These are phyloP conservation scores for Aurelia aurita DNA, from an alignment of 30 jellyfish, hydroid and myxozoan genomes.

Conservation along the genomic window DNA sequence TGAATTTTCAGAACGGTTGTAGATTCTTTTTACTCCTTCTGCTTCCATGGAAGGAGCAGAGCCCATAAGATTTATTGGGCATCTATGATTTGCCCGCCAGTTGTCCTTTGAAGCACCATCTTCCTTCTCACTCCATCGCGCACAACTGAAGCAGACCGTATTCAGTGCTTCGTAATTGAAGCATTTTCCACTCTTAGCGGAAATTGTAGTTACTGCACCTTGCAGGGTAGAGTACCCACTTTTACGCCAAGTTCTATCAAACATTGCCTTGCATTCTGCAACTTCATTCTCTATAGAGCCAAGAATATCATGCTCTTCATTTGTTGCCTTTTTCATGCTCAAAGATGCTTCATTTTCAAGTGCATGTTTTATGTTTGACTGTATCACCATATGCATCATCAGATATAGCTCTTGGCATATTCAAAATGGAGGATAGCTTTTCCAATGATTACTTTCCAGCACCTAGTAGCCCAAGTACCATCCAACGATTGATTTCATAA, in stretches of 20 bases:
- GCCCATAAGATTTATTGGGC: conserved; percentile 36
- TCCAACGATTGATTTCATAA: conserved; percentile 36
- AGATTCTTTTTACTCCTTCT: conserved; percentile 48
- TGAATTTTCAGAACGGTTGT: not conserved
- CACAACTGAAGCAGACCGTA: conserved; percentile 12
- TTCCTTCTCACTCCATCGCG: conserved; percentile 4
- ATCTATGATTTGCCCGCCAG: conserved; percentile 33
- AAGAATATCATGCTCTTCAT: not conserved
- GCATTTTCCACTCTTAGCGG: conserved; percentile 31
- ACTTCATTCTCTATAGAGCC: too few species aligned
- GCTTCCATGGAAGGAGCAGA: conserved; percentile 65
- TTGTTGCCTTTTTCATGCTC: conserved; percentile 40
- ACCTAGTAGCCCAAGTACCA: conserved; percentile 30
- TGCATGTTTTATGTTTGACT: too few species aligned
- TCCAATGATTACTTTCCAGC: conserved; percentile 36
- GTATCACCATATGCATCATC: too few species aligned
- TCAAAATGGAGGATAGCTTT: too few species aligned
- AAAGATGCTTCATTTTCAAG: too few species aligned
- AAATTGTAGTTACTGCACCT: too few species aligned
- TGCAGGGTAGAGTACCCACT: conserved; percentile 56
- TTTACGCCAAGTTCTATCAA: conserved; percentile 59
- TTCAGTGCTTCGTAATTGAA: conserved; percentile 32
- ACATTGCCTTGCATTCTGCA: too few species aligned
- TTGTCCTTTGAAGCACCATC: conserved; percentile 19
- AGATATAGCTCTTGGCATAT: too few species aligned